Evolutionary conservation across 2,888 invertebrate species (phyloP).

Genomic region (Pachycephus smyrnensis): DNA sequence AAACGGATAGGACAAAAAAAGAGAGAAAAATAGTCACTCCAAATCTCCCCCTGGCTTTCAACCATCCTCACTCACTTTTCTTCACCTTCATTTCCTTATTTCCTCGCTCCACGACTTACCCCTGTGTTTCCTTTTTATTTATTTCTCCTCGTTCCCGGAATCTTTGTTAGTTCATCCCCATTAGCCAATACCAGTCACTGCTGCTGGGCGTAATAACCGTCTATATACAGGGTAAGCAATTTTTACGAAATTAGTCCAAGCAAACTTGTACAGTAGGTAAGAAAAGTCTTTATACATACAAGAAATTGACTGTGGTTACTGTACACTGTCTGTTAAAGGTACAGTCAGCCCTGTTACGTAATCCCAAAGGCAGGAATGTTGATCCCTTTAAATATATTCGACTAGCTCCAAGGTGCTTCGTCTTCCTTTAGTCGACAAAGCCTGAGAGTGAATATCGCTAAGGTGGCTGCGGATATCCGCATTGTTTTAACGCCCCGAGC

Average conservation of each 20-base stretch:
- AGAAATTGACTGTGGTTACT: neutral
- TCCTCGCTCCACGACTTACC: neutral
- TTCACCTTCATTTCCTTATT: neutral
- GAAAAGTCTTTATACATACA: neutral
- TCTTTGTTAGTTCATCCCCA: neutral
- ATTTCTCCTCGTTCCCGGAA: neutral
- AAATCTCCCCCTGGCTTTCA: neutral
- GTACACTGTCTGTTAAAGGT: too few relatives aligned
- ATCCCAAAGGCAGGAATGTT: neutral
- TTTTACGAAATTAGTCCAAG: neutral
- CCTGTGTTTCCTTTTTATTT: neutral
- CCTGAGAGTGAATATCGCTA: neutral
- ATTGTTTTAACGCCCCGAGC: slow-evolving; percentile 54
- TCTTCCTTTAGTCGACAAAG: neutral
- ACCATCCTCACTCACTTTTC: neutral
- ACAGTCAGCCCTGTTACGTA: too few relatives aligned
- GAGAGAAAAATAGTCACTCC: neutral
- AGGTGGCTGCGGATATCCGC: slow-evolving; percentile 46
- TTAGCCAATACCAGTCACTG: too few relatives aligned
- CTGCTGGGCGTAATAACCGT: too few relatives aligned
- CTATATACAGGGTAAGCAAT: too few relatives aligned
- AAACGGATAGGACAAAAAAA: neutral
- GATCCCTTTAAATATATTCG: neutral
- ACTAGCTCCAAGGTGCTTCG: neutral
- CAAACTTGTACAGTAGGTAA: neutral